Conservation (phyloP, 2,888 invertebrate genomes). For the Drosophila merina region DNA sequence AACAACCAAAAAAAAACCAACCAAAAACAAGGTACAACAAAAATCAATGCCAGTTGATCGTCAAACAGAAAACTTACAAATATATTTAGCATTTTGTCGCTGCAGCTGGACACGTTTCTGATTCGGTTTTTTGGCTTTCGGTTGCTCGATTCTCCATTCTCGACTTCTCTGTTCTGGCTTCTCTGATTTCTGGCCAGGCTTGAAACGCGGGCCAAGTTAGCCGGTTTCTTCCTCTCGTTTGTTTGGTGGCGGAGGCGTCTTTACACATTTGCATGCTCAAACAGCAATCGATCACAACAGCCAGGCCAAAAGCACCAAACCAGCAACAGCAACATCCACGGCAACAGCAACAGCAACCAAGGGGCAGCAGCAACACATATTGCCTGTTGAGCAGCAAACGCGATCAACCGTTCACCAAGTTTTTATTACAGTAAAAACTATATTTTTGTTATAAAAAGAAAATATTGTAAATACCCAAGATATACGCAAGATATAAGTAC, state of each 20-base stretch:
- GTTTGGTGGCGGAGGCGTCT: constrained; percentile 75
- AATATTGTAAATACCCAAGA: too few relatives aligned
- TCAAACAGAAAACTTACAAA: constrained; percentile 76
- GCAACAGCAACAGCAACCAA: constrained; percentile 5
- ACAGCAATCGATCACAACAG: constrained; percentile 75
- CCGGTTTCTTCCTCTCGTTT: constrained; percentile 59
- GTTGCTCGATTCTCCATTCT: background rate
- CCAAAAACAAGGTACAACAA: constrained; percentile 9
- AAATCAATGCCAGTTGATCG: constrained; percentile 75
- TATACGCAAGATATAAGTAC: too few relatives aligned
- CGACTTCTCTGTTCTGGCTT: constrained; percentile 11
- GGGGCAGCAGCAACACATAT: constrained; percentile 19
- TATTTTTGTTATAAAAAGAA: background rate
- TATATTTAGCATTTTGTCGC: constrained; percentile 78
- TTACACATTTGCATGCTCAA: constrained; percentile 80
- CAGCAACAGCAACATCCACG: constrained; percentile 6
- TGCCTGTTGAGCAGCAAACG: constrained; percentile 41
- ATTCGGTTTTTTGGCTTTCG: constrained; percentile 16
- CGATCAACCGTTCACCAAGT: constrained; percentile 51
- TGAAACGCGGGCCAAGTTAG: constrained; percentile 45
- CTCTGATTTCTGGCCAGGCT: constrained; percentile 18
- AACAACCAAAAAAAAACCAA: background rate
- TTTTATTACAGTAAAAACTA: constrained; percentile 13
- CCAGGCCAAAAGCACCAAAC: constrained; percentile 9
- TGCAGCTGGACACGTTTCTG: constrained; percentile 51